Percentiles rank a stretch among this genome's conserved stretches.
These are phyloP conservation scores for Dipus sagitta DNA, from an alignment of 2,797 vertebrate species.

Conservation along the genomic window DNA sequence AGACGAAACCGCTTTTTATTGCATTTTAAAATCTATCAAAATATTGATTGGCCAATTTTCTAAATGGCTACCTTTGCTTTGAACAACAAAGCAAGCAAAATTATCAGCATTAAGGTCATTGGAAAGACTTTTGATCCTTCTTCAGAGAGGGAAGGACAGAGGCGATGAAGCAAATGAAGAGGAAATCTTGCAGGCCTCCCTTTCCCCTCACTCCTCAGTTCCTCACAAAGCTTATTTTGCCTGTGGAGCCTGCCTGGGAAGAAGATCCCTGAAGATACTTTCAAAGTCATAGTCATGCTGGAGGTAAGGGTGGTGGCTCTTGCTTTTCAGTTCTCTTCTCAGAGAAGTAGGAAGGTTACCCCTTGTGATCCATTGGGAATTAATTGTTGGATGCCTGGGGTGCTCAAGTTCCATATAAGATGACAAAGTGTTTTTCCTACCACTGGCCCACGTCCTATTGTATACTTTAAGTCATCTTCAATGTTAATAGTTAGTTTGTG, in stretches of 20 bases:
- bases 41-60: constrained; percentile 12
- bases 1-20: constrained; percentile 33
- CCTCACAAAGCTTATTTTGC: not conserved
- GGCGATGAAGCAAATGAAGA: not conserved
- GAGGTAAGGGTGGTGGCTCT: not conserved
- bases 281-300: not conserved
- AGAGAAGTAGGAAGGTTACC: not conserved
- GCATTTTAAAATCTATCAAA: not conserved
- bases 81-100: constrained; percentile 16
- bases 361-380: not conserved
- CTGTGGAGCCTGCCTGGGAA: not conserved
- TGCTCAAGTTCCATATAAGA: not conserved
- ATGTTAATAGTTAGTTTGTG: not conserved
- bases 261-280: not conserved
- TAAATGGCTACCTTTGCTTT: not conserved
- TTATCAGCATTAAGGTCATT: not conserved
- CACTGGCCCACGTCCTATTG: not conserved
- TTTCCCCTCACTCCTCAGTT: too few species aligned
- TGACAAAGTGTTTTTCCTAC: not conserved
- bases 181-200: not conserved
- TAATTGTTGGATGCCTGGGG: not conserved
- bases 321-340: not conserved
- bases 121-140: not conserved
- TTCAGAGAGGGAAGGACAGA: not conserved
- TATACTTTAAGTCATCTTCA: not conserved